Evolutionary conservation across 2,888 invertebrate species (phyloP).

Genomic region (Alloplasta piceator): DNA sequence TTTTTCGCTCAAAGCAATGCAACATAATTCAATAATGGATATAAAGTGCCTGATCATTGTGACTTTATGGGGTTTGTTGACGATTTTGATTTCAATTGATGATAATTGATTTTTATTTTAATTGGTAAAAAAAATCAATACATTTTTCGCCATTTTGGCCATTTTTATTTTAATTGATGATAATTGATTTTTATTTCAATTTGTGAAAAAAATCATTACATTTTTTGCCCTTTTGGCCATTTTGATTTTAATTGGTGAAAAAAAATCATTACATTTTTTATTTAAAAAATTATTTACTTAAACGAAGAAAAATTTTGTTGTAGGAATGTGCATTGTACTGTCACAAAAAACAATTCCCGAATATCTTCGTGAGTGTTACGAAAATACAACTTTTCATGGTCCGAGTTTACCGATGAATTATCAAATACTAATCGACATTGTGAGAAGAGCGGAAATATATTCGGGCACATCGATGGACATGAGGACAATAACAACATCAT

Average conservation of each 20-base stretch:
- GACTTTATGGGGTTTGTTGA: conserved; percentile 56
- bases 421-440: conserved; percentile 86
- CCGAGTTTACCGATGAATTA: conserved; percentile 85
- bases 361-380: conserved; percentile 86
- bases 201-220: too few relatives aligned
- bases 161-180: too few relatives aligned
- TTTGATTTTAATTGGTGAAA: too few relatives aligned
- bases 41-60: conserved; percentile 39
- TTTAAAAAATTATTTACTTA: too few relatives aligned
- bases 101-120: not conserved
- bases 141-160: too few relatives aligned
- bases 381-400: conserved; percentile 82
- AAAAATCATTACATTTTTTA: too few relatives aligned
- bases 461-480: conserved; percentile 85
- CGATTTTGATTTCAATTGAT: not conserved
- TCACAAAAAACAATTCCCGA: conserved; percentile 84
- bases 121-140: too few relatives aligned
- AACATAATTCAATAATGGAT: conserved; percentile 56
- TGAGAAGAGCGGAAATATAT: conserved; percentile 86
- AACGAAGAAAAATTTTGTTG: not conserved
- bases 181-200: too few relatives aligned
- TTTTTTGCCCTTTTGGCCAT: too few relatives aligned
- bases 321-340: conserved; percentile 61
- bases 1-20: conserved; percentile 31
- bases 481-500: conserved; percentile 85